Base-by-base conservation (phyloP, 2,888 invertebrate species). In the Julus scanicus region DNA sequence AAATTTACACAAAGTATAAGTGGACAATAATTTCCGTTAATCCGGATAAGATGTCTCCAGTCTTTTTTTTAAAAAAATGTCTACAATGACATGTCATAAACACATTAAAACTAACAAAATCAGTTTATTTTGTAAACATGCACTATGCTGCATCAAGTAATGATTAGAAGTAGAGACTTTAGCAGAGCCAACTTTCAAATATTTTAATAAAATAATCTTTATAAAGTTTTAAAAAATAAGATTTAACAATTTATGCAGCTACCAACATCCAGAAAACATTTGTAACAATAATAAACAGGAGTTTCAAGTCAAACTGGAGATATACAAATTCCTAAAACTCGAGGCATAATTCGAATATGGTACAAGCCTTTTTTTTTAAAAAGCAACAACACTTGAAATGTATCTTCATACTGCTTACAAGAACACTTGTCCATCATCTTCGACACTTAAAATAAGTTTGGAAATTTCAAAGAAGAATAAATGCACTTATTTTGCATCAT, bases 191-290 rank as follows among this genome's bases (percentile, higher is more conserved):
- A 71, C 29, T 71, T 17, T 80, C 2, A 80, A 80, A 80, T 80
- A 9, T n/a, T 80, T 80, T 37, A 37, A 37, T 80, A 80, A 80
- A 80, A 37, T 37, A 80, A 63, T 80, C 3, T 37, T 80, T 29
- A 80, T 80, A 80, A 80, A 80, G 80, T n/a, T 80, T 80, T n/a
- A n/a, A 63, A 37, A 80, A 80, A 13, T 80, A 37, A 80, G 2
- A 80, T 37, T 37, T 80, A 80, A 80, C 80, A 80, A 80, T 5
- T 37, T 29, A 29, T 80, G 13, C 3, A 5, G 13, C 20, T 71
- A 71, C 20, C 71, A 71, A 71, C 9, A 11, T 13, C 11, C 3
- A 53, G 11, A 53, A 53, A 53, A 53, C 53, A 53, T 8, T 11
- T 48, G 5, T 48, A 48, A 53, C 11, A 20, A 80, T 37, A 37